Evolutionary conservation across 1,140 invertebrate species (phyloP).

Genomic region (Drusus annulatus): DNA sequence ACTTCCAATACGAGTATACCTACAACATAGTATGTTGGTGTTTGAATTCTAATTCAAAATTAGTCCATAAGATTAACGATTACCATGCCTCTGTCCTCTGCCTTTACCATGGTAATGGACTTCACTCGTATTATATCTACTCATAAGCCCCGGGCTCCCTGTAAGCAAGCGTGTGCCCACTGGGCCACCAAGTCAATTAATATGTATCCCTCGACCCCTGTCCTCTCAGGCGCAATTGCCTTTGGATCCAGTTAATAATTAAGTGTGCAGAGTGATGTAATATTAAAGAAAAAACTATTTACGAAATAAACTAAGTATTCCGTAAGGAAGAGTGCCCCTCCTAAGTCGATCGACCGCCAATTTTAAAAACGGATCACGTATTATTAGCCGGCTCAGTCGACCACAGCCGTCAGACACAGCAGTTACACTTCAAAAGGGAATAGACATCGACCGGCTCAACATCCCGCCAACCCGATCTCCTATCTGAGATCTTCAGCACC

Average conservation of each 20-base stretch:
- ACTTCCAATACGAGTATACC: no score
- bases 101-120: no score
- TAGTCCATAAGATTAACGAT: no score
- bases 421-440: conserved; percentile 11
- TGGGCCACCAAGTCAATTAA: not conserved
- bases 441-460: not conserved
- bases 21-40: no score
- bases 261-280: conserved; percentile 12
- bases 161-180: not conserved
- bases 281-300: conserved; percentile 16
- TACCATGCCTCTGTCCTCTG: no score
- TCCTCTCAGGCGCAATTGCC: not conserved
- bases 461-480: not conserved
- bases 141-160: no score
- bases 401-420: not conserved
- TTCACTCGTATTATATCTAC: no score
- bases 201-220: not conserved
- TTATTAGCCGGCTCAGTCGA: conserved; percentile 4
- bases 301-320: conserved; percentile 28
- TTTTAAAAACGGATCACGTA: conserved; percentile 34
- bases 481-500: not conserved
- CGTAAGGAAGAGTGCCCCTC: conserved; percentile 19
- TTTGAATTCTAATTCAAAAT: no score
- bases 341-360: conserved; percentile 23
- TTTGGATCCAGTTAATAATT: conserved; percentile 9